Base-by-base conservation (phyloP, 1,140 invertebrate genomes). In the Mycetomoellerius zeteki region DNA sequence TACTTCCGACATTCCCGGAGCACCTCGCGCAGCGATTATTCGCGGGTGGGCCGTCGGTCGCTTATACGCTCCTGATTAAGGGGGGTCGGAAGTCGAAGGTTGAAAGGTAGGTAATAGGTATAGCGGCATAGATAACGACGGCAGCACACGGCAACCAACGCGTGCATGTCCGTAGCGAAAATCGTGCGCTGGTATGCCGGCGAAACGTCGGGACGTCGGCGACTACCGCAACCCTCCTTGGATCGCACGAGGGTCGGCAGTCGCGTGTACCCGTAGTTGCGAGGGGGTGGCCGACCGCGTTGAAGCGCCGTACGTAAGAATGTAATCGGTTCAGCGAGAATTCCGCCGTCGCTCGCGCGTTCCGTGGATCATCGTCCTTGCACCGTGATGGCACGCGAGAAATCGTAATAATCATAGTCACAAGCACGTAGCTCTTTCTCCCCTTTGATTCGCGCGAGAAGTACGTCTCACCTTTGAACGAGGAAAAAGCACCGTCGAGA, bases 231-330 rank as follows among this genome's bases (percentile, higher is more conserved):
- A 67, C 80, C 54, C 69, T 14, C 54, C 62, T 75, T 58, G 62
- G 30, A 77, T 88, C 89, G 80, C 88, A 85, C 87, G 72, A 88
- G 87, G 88, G 89, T 92, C 81, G 85, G 87, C 87, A 93, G 92
- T 94, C 91, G 92, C 93, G 93, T 94, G 93, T 90, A 92, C 86
- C 85, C 88, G 78, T 90, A 67, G 89, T 87, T 86, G 86, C 52
- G 91, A 86, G 89, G 93, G 93, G 67, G 14, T 69, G 37, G 65
- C 14, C 65, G 65, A 47, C 24, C 19, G n/a, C 62, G 62, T 14
- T 27, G 47, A 27, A 30, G 37, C 54, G 37, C 7, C 85, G 33
- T 84, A 86, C 88, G 52, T 84, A 86, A 60, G 89, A 89, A 91
- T 85, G 72, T 90, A 90, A 90, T 90, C 88, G 52, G 76, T 76